These are phyloP conservation scores for Drosophila rhopaloa DNA, from an alignment of 1,140 invertebrate genomes.

Conservation along the genomic window DNA sequence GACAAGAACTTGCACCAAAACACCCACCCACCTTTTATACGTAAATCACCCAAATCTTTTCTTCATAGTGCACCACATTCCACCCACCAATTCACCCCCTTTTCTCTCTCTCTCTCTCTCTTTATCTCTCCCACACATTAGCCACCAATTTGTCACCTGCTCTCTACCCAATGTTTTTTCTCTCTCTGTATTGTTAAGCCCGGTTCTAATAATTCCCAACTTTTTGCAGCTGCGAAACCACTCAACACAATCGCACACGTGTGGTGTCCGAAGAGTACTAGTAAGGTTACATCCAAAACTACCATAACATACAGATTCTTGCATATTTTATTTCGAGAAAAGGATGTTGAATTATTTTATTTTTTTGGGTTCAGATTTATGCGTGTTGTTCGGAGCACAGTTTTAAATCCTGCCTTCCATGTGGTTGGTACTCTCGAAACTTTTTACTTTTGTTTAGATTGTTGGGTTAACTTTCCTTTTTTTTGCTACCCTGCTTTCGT, in stretches of 20 bases:
- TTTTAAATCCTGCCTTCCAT: conserved; percentile 18
- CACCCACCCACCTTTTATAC: not conserved
- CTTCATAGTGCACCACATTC: conserved; percentile 21
- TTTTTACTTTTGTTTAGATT: conserved; percentile 35
- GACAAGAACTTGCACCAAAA: not conserved
- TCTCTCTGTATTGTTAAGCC: conserved; percentile 12
- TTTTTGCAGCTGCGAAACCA: conserved; percentile 46
- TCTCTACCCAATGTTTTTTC: conserved; percentile 2
- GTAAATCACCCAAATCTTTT: conserved; percentile 12
- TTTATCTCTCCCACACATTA: conserved; percentile 16
- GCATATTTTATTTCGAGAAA: conserved; percentile 15
- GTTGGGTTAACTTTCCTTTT: conserved; percentile 27
- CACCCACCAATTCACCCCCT: conserved; percentile 15
- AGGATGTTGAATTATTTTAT: conserved; percentile 19
- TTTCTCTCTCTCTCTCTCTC: conserved; percentile 7
- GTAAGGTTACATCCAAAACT: conserved; percentile 33
- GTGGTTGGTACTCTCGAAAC: conserved; percentile 18
- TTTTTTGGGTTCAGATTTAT: conserved; percentile 13
- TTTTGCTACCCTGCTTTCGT: conserved; percentile 3
- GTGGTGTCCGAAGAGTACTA: conserved; percentile 28
- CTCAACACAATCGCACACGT: conserved; percentile 35
- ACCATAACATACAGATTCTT: conserved; percentile 13
- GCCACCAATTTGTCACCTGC: conserved; percentile 2
- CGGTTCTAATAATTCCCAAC: conserved; percentile 34
- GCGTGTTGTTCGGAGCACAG: conserved; percentile 1